Evolutionary conservation across 2,888 invertebrate species (phyloP).

Genomic region (Nomada fucata): DNA sequence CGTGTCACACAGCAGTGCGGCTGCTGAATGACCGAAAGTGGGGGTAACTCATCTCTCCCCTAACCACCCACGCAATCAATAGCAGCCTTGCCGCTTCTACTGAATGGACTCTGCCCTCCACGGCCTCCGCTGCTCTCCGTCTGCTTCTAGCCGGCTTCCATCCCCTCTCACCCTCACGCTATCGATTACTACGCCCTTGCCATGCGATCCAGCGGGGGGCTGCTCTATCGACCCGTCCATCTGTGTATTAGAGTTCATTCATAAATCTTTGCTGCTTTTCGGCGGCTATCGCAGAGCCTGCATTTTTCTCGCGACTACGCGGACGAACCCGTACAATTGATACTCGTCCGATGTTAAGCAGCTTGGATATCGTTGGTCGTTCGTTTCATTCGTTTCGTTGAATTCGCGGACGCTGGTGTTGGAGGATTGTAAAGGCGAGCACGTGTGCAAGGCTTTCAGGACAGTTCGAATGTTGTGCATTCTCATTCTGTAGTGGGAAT

Average conservation of each 20-base stretch:
- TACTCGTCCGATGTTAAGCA: too few relatives aligned
- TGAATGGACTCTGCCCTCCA: constrained; percentile 83
- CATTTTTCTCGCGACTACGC: neutral
- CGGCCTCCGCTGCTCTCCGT: constrained; percentile 66
- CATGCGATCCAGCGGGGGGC: constrained; percentile 61
- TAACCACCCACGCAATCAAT: constrained; percentile 82
- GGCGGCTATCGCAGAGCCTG: constrained; percentile 15
- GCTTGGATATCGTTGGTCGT: too few relatives aligned
- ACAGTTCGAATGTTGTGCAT: neutral
- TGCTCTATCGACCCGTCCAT: constrained; percentile 83
- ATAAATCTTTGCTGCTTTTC: constrained; percentile 81
- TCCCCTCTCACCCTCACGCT: constrained; percentile 76
- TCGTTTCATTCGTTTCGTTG: neutral
- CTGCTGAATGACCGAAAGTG: constrained; percentile 68
- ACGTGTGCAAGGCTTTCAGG: constrained; percentile 6
- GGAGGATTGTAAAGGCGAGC: neutral
- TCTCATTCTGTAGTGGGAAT: neutral
- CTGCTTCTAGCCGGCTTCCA: constrained; percentile 33
- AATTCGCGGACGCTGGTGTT: neutral
- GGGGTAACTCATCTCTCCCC: constrained; percentile 63
- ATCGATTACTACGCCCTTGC: constrained; percentile 82
- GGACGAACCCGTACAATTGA: neutral
- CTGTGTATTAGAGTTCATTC: constrained; percentile 83
- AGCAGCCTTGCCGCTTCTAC: constrained; percentile 80
- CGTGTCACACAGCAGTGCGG: constrained; percentile 55